Evolutionary conservation across 53 echinoderm and acorn worm species (phyloP).

Genomic region (Holothuria leucospilota): DNA sequence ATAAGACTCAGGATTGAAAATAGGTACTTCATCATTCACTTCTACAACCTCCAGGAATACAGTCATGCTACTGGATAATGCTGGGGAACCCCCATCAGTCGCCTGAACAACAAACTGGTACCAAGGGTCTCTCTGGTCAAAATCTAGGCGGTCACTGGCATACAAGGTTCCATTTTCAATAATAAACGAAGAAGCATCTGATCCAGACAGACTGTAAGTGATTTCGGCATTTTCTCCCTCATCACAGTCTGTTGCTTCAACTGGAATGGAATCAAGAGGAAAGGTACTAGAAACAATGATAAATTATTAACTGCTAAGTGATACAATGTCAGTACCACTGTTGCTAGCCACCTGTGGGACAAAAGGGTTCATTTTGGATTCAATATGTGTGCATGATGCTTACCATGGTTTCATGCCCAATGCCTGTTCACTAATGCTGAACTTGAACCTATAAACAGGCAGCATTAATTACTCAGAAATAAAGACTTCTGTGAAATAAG

Average conservation of each 20-base stretch:
- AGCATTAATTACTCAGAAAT: too few relatives aligned
- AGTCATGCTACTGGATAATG: slow-evolving; percentile 38
- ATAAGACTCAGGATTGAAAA: slow-evolving; percentile 70
- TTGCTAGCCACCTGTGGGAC: too few relatives aligned
- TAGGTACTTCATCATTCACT: slow-evolving; percentile 68
- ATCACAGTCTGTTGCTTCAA: slow-evolving; percentile 71
- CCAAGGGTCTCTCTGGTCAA: slow-evolving; percentile 44
- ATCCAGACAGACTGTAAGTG: slow-evolving; percentile 58
- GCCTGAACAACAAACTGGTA: slow-evolving; percentile 62
- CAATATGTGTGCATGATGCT: too few relatives aligned
- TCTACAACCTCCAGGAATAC: slow-evolving; percentile 68
- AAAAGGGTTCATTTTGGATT: too few relatives aligned
- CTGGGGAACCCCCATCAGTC: slow-evolving; percentile 61
- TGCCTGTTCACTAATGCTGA: too few relatives aligned
- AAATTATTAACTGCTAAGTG: too few relatives aligned
- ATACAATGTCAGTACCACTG: too few relatives aligned
- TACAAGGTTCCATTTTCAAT: slow-evolving; percentile 11
- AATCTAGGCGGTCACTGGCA: slow-evolving; percentile 43
- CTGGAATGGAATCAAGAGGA: slow-evolving; percentile 27
- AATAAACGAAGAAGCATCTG: slow-evolving; percentile 48
- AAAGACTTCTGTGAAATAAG: too few relatives aligned
- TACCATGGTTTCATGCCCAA: too few relatives aligned
- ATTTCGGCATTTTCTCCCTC: slow-evolving; percentile 63
- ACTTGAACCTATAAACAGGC: too few relatives aligned
- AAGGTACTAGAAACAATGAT: too few relatives aligned